Base-by-base conservation (phyloP, 1,140 invertebrate species). In the Hypothenemus hampei region DNA sequence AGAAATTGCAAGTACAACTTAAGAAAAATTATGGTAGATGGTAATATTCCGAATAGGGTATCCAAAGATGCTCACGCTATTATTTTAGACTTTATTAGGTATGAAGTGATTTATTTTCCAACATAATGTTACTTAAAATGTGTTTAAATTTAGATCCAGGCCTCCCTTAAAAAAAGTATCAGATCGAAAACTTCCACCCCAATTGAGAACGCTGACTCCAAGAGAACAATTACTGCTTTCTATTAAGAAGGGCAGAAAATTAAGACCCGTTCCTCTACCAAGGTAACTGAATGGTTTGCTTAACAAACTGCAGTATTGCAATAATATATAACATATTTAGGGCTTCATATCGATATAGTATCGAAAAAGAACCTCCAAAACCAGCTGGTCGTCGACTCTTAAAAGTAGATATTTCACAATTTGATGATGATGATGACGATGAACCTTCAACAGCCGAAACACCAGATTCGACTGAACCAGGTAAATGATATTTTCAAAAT, bases 51-150 rank as follows among this genome's bases (percentile, higher is more conserved):
- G 36, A 84, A 79, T 18, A 77, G 86, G 69, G 83, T 92, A 19
- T 93, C 90, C 69, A 94, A 94, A 75, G 92, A 97, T 75, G 92
- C 93, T 6, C 92, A 95, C 69, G 89, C 88, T 35, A 82, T 96
- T 68, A 97, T 98, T 68, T 79, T 97, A 59, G 93, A 98, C 70
- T 97, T 97, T 75, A 97, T 98, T 66, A 57, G 54, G 54, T 57
- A 24, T 33, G 51, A 26, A 45, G 13, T 29, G 6, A 45, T 16
- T 36, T 10, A 40, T 15, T 35, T 48, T 31, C 16, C 18, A 39
- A 15, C 24, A 16, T 2, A 46, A 24, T 1, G 1, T 8, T 31
- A 29, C 31, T 21, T n/a, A 16, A 36, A 36, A 49, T 19, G 2
- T 1, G 2, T 43, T 53, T 18, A 33, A 21, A 16, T 46, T 29